phyloP scores from a whole-genome alignment of 2,113 vertebrate species.

The Puma concolor region DNA sequence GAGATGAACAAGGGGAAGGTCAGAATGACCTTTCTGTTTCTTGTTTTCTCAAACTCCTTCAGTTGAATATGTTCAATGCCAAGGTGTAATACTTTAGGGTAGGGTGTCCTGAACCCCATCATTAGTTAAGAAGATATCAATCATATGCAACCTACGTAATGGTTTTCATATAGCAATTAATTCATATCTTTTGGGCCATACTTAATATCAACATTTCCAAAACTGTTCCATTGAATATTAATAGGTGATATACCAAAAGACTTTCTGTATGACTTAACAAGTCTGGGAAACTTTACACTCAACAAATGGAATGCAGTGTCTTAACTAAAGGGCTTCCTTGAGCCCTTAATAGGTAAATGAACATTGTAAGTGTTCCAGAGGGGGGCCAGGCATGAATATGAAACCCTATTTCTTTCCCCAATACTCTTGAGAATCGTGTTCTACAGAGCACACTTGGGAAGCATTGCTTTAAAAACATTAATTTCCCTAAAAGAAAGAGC shows the following conservation, averaged over 20 bases:
- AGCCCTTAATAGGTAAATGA: background rate
- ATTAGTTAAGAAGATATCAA: background rate
- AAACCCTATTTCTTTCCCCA: background rate
- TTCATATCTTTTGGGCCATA: background rate
- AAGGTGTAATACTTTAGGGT: background rate
- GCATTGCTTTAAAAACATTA: background rate
- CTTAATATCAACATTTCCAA: slow-evolving; percentile 23
- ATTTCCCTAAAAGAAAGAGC: background rate
- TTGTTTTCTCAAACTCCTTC: background rate
- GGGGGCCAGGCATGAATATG: background rate
- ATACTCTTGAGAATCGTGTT: background rate
- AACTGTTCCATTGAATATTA: background rate
- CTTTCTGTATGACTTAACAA: background rate
- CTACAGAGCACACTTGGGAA: background rate
- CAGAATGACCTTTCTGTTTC: background rate
- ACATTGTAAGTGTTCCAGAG: background rate
- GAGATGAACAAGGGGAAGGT: background rate
- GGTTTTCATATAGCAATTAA: background rate
- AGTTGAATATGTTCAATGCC: background rate
- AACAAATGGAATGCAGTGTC: background rate
- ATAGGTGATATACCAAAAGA: background rate
- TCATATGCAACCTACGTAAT: background rate
- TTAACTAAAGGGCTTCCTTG: background rate
- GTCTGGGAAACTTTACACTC: background rate
- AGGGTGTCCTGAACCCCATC: background rate